These are phyloP conservation scores for Steinernema hermaphroditum DNA, from an alignment of 2,888 invertebrate species.

Conservation along the genomic window DNA sequence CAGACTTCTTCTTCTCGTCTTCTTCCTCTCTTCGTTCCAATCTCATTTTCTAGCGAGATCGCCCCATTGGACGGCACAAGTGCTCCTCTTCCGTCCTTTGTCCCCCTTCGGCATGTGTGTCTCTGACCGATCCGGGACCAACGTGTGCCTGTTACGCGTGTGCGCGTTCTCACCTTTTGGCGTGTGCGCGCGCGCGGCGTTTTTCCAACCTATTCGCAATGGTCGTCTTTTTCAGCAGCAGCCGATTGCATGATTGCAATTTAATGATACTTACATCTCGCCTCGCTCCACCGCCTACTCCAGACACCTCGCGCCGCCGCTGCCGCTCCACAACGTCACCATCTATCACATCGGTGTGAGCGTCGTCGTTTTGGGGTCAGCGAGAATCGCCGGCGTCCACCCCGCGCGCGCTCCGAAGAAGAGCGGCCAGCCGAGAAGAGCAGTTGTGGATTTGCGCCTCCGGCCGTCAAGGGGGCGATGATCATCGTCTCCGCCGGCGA, in stretches of 20 bases:
- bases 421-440: too few relatives aligned
- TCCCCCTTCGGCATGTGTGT: too few relatives aligned
- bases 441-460: not conserved
- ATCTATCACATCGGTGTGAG: slow-evolving; percentile 20
- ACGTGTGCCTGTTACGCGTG: too few relatives aligned
- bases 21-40: too few relatives aligned
- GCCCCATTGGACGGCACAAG: too few relatives aligned
- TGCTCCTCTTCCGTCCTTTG: too few relatives aligned
- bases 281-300: not conserved
- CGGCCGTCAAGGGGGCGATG: not conserved
- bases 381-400: not conserved
- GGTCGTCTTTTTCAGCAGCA: slow-evolving; percentile 15
- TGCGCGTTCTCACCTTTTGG: slow-evolving; percentile 7
- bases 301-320: slow-evolving; percentile 6
- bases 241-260: slow-evolving; percentile 30
- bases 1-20: too few relatives aligned
- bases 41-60: too few relatives aligned
- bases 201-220: slow-evolving; percentile 8
- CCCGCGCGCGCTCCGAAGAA: not conserved
- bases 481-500: not conserved
- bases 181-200: not conserved
- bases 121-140: too few relatives aligned
- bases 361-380: slow-evolving; percentile 27
- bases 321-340: not conserved
- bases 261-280: slow-evolving; percentile 26